Evolutionary conservation across 2,888 invertebrate genomes (phyloP).

Genomic region (Agrochola lychnidis): DNA sequence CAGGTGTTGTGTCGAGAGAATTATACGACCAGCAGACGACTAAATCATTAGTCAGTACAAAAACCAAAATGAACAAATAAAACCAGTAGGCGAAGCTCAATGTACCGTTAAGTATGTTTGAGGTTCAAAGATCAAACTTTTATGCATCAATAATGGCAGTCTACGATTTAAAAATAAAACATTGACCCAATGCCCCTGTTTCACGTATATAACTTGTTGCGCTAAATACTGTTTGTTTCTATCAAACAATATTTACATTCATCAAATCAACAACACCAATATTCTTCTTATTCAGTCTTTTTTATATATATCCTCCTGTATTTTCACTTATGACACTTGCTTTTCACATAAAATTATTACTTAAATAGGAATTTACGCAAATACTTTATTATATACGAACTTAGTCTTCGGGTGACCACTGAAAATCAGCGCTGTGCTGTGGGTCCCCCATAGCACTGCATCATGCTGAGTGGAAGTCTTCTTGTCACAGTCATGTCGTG

Average conservation of each 20-base stretch:
- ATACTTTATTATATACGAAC: constrained; percentile 41
- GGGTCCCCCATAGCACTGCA: too few relatives aligned
- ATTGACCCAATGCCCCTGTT: constrained; percentile 48
- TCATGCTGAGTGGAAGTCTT: too few relatives aligned
- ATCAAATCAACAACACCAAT: not conserved
- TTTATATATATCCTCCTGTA: too few relatives aligned
- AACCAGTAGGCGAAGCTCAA: not conserved
- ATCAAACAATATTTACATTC: not conserved
- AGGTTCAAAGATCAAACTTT: constrained; percentile 39
- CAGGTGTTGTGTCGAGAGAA: not conserved
- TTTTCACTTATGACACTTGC: too few relatives aligned
- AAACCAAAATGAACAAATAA: not conserved
- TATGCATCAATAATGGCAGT: constrained; percentile 6
- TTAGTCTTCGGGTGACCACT: too few relatives aligned
- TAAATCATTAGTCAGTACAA: not conserved
- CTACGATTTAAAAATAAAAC: not conserved
- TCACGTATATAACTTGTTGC: not conserved
- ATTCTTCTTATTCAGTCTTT: not conserved
- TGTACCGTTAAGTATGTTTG: constrained; percentile 26
- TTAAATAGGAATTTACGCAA: constrained; percentile 22
- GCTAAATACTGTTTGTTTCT: not conserved
- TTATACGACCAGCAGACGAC: not conserved
- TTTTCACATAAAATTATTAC: not conserved
- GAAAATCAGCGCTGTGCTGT: too few relatives aligned
- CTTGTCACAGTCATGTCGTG: too few relatives aligned